Base-by-base conservation (phyloP, 1,140 invertebrate species). In the Conopomorpha cramerella region DNA sequence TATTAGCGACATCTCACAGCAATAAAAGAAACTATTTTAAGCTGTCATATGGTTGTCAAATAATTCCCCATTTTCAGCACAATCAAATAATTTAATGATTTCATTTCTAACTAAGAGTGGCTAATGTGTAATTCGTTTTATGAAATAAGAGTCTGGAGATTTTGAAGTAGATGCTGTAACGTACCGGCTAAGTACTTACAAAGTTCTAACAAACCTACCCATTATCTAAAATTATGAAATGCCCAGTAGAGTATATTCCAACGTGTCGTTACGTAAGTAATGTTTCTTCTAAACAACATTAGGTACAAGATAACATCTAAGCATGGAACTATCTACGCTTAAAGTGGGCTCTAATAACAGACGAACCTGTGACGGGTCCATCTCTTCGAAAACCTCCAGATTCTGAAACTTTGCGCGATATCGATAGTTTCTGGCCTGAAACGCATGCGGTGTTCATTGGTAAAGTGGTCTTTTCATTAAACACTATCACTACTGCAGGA, bases 351-450 rank as follows among this genome's bases (percentile, higher is more conserved):
- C n/a, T n/a, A n/a, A n/a, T n/a, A n/a, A n/a, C n/a, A n/a, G 45
- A 71, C 66, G 51, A 61, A 72, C 67, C 67, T 72, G 46, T 38
- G 36, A 39, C 18, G 67, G 58, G 40, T 57, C 48, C 56, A 68
- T 66, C 43, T 72, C 64, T 66, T 64, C 56, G 51, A 56, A 64
- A 62, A 52, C 35, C 60, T 64, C 64, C 55, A 52, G 51, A 60
- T 54, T 59, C 57, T 23, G 10, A 23, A 23, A 10, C 19, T 4
- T 6, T 23, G 4, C 19, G 19, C 19, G 19, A 10, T n/a, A n/a
- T n/a, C 58, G 56, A 48, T 40, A 45, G 34, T 47, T 43, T 43
- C 51, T 66, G 57, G 61, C 51, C 65, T 70, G 65, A 60, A 71
- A 65, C 36, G 40, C 41, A 30, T 42, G n/a, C n/a, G n/a, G n/a